Conservation (phyloP, 2,888 invertebrate species). For the Eugnorisma glareosa region DNA sequence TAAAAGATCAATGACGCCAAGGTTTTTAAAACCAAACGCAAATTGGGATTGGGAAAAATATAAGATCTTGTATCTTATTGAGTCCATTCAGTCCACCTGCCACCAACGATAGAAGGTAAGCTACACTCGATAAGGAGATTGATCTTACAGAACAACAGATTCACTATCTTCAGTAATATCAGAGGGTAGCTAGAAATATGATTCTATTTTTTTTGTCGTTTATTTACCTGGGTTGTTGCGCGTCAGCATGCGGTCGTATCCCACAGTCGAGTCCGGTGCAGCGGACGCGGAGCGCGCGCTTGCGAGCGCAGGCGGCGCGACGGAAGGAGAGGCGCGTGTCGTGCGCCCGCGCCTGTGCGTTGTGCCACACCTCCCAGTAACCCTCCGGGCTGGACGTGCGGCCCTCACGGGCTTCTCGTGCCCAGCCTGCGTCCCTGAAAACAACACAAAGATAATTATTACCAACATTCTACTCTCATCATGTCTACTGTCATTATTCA, state of each 20-base stretch:
- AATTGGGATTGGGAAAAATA: neutral
- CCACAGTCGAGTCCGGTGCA: conserved; percentile 94
- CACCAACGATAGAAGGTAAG: neutral
- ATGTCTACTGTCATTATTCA: neutral
- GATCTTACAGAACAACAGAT: neutral
- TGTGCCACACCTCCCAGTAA: conserved; percentile 92
- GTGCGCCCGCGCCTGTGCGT: conserved; percentile 86
- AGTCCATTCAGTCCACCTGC: neutral
- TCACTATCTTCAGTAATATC: neutral
- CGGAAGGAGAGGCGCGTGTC: conserved; percentile 92
- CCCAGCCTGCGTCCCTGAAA: conserved; percentile 83
- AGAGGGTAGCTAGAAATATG: neutral
- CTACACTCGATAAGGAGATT: neutral
- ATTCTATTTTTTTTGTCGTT: neutral
- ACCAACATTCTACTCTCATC: neutral
- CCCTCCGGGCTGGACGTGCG: conserved; percentile 80
- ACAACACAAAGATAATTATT: conserved; percentile 9
- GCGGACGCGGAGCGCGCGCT: conserved; percentile 92
- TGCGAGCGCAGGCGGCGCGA: conserved; percentile 91
- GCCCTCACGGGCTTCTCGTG: conserved; percentile 85
- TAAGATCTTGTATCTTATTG: neutral
- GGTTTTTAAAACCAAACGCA: neutral
- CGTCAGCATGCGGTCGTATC: conserved; percentile 92
- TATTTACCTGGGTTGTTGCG: conserved; percentile 92
- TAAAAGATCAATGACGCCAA: conserved; percentile 30